Base-by-base conservation (phyloP, 2,888 invertebrate genomes). In the Drosophila paranaensis region DNA sequence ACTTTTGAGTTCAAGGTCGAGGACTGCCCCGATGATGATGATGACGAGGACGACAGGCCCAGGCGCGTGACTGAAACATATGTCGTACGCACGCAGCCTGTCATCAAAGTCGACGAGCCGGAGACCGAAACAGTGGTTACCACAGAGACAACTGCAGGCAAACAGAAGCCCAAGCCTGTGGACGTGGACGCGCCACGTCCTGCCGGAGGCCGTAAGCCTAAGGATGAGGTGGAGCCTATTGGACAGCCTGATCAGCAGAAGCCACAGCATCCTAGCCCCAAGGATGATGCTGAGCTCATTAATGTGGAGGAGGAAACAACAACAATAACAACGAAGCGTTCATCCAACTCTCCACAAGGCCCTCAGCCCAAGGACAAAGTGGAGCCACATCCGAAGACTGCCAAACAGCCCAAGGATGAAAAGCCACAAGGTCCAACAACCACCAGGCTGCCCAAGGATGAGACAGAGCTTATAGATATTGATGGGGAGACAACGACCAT, bases 11-110 rank as follows among this genome's bases (percentile, higher is more conserved):
- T 92, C 1, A 91, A 88, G 50, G 89, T 92, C 57, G 92, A 92
- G 71, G 92, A 92, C 74, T 92, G 92, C 51, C 90, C 83, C 3
- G 90, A 91, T 60, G 91, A 91, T 48, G 90, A 91, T 39, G 90
- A 86, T 37, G 90, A 86, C 33, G 90, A 85, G 25, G 87, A 90
- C 57, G 63, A 82, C 14, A 60, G 54, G 6, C 72, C 77, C 2
- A 67, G 61, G 3, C 71, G 61, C 0, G 69, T 80, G 9, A 77
- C 71, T 0, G 76, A 90, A 39, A 90, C 68, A 11, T 68, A 58
- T 72, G 69, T 72, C 14, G 63, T 69, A 9, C 71, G 74, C 39
- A 77, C 81, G 0, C 60, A 86, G 53, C 90, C 90, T 0, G 65
- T 71, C 6, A 88, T 80, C 27, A 85, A 74, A 45, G 74, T 86